These are phyloP conservation scores for Serinus canaria DNA, from an alignment of 2,113 vertebrate genomes.

Conservation along the genomic window DNA sequence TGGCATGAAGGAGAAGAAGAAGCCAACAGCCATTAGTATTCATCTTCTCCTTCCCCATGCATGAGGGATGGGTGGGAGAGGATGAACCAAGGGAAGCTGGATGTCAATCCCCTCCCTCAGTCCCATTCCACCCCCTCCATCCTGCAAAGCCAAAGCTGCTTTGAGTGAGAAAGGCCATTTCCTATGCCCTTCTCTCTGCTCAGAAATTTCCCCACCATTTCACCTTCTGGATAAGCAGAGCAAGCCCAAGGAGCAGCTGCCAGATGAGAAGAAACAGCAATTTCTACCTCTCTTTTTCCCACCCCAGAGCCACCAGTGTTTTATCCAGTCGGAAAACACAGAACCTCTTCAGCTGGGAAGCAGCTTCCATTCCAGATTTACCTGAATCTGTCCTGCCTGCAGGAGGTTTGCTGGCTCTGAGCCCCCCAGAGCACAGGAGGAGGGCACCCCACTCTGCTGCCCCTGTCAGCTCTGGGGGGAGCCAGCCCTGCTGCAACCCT, in stretches of 20 bases:
- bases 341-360: neutral
- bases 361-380: neutral
- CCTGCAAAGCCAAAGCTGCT: neutral
- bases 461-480: neutral
- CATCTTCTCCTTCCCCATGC: neutral
- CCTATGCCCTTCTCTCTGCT: neutral
- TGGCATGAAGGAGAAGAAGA: neutral
- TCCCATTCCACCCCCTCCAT: neutral
- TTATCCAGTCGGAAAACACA: neutral
- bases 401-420: neutral
- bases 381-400: neutral
- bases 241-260: neutral
- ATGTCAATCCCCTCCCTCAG: neutral
- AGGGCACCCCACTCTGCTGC: neutral
- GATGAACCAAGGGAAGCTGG: neutral
- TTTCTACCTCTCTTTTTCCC: neutral
- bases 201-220: neutral
- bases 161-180: neutral
- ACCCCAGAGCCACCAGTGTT: neutral
- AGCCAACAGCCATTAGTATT: neutral
- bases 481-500: neutral
- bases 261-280: neutral
- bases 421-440: neutral
- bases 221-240: neutral
- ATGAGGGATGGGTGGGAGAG: accelerated